Evolutionary conservation across 92 coral and sea anemone species (phyloP), one percentile per base, ranked within the genome.

Genomic region (Hydrozoanthus gracilis): DNA sequence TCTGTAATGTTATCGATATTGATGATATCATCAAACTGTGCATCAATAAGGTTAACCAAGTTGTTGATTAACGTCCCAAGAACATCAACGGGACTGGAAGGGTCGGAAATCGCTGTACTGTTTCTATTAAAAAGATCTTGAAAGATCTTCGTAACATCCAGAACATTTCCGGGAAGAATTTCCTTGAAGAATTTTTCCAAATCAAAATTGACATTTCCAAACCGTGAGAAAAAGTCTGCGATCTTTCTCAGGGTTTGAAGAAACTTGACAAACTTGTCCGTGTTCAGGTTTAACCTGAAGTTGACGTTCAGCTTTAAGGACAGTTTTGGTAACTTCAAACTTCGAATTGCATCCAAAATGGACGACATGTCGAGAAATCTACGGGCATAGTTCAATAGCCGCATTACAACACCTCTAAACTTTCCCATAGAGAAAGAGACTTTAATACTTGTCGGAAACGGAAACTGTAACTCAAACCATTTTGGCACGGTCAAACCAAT

Each of bases 1-100:
- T 93, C 91, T 50, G 99, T 86, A 10, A 95, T 89, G 70, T 96
- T 96, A 35, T 94, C 90, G 51, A 97, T 93, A 47, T 91, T 94
- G 6, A 95, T 67, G 48, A 95, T 90, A 61, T 97, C 91, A 56
- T 72, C 87, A 88, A 89, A 92, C 14, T 91, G 88, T 8, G 39
- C 65, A 84, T 93, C 93, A 4, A 97, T 82, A 8, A 89, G 69
- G 20, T 90, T 64, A 7, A 87, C 78, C 8, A 97, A 65, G 14
- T 88, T 87, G 47, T 79, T 77, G 6, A 97, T 86, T 11, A 97
- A 83, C 47, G 94, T 94, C 79, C 89, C 88, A 0, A 97, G 87
- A 60, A 94, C 87, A 17, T 94, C 90, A 17, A 82, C 86, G 0
- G 98, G 98, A 52, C 51, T 88, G 0, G 93, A 77, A 51, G 78